phyloP scores from a whole-genome alignment of 2,888 invertebrate genomes.

The Cryptocephalus primarius region DNA sequence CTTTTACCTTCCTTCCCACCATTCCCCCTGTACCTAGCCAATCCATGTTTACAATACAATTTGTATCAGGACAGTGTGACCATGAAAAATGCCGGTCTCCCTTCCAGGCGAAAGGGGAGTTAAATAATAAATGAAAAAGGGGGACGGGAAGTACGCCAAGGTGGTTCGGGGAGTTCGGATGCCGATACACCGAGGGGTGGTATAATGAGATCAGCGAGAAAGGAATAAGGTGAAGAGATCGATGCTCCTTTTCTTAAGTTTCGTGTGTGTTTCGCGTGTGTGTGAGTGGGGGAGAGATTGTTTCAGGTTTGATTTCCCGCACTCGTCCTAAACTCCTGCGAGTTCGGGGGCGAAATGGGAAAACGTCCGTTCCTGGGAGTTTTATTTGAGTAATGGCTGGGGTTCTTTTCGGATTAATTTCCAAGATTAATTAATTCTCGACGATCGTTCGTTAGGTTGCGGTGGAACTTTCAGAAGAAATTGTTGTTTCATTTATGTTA shows the following conservation, averaged over 20 bases:
- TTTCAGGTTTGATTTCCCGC: too few species aligned
- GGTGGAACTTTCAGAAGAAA: too few species aligned
- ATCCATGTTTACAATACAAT: slow-evolving; percentile 17
- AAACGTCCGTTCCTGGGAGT: too few species aligned
- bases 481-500: too few species aligned
- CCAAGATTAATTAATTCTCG: too few species aligned
- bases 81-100: slow-evolving; percentile 20
- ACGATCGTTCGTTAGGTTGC: too few species aligned
- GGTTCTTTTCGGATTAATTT: too few species aligned
- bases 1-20: too few species aligned
- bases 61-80: slow-evolving; percentile 21
- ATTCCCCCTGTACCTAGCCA: background rate
- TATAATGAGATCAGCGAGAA: slow-evolving; percentile 11
- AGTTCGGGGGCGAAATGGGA: too few species aligned
- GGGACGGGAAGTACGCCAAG: slow-evolving; percentile 10
- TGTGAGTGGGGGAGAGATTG: background rate
- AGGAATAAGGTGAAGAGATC: slow-evolving; percentile 10
- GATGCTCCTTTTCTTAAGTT: slow-evolving; percentile 11
- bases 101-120: slow-evolving; percentile 16
- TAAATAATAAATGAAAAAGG: slow-evolving; percentile 25
- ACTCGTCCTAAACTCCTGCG: too few species aligned
- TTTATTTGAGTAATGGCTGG: too few species aligned
- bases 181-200: slow-evolving; percentile 12
- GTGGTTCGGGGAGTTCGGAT: slow-evolving; percentile 14
- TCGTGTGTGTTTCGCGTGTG: too few species aligned